Base-by-base conservation (phyloP, 2,797 vertebrate genomes). In the Coregonus sp. region DNA sequence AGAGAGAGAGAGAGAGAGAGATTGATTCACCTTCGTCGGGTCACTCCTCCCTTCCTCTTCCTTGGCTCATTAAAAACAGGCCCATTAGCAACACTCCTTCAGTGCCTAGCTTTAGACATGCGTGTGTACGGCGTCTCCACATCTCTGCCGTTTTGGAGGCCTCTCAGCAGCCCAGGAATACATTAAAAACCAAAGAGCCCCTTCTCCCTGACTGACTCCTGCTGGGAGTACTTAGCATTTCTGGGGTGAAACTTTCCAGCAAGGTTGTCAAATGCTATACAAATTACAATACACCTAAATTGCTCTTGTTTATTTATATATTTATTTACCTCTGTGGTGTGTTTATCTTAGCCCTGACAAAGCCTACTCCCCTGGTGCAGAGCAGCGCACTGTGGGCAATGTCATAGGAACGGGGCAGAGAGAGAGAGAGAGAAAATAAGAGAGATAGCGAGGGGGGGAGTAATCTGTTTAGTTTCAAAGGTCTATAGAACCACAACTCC, bases 171-270 rank as follows among this genome's bases (percentile, higher is more conserved):
- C 86, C 65, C 78, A 86, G 89, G 92, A 94, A 94, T 93, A 94
- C 87, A 94, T 93, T 92, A 93, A 93, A 91, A 90, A 86, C 87
- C 88, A 91, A 90, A 91, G 89, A 91, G 88, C 86, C 85, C 84
- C 85, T 89, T 89, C 90, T 86, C 89, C 81, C 87, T 91, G 90
- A 93, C 87, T 93, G 92, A 91, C 93, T 93, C 95, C 95, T 93
- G 94, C 94, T 91, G 94, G 93, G 94, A 94, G 91, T 93, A 93
- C 94, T 96, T 96, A 95, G 95, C 94, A 95, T 93, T 88, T 92
- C 89, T 91, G 87, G 92, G 94, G 93, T 92, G 91, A 95, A 94
- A 91, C 92, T 93, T 86, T 94, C 89, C 81, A 88, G 91, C 86
- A 93, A 95, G 94, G 96, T 95, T 96, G 94, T 95, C 94, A 91